Evolutionary conservation across 2,888 invertebrate species (phyloP).

Genomic region (Andrena trimmerana): DNA sequence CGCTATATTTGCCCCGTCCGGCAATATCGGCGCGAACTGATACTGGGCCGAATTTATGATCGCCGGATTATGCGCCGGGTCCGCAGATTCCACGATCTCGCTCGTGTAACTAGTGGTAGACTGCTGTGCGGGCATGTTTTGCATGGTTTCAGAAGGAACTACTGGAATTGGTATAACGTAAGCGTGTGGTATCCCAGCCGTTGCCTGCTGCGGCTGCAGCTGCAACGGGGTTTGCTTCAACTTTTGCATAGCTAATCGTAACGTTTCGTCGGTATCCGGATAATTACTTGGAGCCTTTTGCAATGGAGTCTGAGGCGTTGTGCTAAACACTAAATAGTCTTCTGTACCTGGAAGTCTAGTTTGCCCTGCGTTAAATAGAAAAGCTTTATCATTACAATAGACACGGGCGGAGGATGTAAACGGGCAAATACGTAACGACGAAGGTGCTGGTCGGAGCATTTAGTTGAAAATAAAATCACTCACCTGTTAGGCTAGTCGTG

Average conservation of each 20-base stretch:
- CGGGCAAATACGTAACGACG: background rate
- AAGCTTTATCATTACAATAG: conserved; percentile 33
- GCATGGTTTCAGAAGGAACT: conserved; percentile 82
- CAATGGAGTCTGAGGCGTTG: conserved; percentile 81
- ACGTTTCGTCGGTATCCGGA: conserved; percentile 83
- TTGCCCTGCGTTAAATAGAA: conserved; percentile 74
- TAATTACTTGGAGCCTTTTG: conserved; percentile 80
- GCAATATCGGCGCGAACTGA: conserved; percentile 77
- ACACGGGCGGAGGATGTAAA: background rate
- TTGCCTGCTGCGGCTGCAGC: conserved; percentile 72
- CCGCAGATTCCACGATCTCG: conserved; percentile 59
- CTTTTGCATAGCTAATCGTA: conserved; percentile 82
- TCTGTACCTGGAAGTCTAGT: conserved; percentile 80
- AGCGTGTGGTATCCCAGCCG: conserved; percentile 80
- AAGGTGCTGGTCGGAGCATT: background rate
- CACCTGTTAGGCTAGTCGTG: conserved; percentile 77
- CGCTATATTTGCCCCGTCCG: conserved; percentile 74
- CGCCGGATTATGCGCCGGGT: conserved; percentile 61
- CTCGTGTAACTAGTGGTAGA: conserved; percentile 61
- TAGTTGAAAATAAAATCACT: conserved; percentile 36
- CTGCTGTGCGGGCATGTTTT: conserved; percentile 72
- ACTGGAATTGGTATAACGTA: conserved; percentile 84
- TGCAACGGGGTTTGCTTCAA: conserved; percentile 78
- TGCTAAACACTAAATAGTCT: conserved; percentile 82
- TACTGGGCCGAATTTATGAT: conserved; percentile 76